phyloP scores from a whole-genome alignment of 2,113 vertebrate genomes.

The Oxyruncus cristatus region DNA sequence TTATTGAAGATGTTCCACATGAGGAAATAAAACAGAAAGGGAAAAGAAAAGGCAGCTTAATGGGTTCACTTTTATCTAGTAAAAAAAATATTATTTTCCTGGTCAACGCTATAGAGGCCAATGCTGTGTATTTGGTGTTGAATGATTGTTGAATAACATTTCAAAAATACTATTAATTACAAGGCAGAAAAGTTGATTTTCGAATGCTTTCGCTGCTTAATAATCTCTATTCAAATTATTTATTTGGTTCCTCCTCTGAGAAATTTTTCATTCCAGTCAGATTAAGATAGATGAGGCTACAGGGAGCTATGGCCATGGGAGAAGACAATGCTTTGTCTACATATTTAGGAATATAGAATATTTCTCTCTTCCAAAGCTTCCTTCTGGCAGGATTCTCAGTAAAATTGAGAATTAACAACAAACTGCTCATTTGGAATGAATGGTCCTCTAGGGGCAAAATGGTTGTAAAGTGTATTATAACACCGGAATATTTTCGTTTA shows the following conservation, averaged over 20 bases:
- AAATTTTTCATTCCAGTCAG: background rate
- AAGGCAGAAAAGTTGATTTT: background rate
- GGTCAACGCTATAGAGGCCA: background rate
- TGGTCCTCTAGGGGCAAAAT: background rate
- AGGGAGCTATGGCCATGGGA: background rate
- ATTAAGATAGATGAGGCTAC: background rate
- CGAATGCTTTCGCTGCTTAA: background rate
- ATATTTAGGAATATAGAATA: background rate
- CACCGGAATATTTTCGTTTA: background rate
- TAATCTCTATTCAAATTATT: background rate
- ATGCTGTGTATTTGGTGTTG: background rate
- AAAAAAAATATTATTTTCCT: background rate
- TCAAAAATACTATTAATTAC: background rate
- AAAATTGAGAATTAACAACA: slow-evolving; percentile 26
- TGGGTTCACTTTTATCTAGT: background rate
- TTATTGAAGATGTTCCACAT: background rate
- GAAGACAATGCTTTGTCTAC: background rate
- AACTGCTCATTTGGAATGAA: background rate
- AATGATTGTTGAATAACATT: background rate
- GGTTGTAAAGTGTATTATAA: slow-evolving; percentile 27
- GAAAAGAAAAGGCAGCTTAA: too few relatives aligned
- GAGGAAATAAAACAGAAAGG: background rate
- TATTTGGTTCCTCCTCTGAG: background rate
- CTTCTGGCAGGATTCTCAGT: background rate
- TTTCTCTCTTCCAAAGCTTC: background rate